These are phyloP conservation scores for Tiphia femorata DNA, from an alignment of 2,888 invertebrate species.

Conservation along the genomic window DNA sequence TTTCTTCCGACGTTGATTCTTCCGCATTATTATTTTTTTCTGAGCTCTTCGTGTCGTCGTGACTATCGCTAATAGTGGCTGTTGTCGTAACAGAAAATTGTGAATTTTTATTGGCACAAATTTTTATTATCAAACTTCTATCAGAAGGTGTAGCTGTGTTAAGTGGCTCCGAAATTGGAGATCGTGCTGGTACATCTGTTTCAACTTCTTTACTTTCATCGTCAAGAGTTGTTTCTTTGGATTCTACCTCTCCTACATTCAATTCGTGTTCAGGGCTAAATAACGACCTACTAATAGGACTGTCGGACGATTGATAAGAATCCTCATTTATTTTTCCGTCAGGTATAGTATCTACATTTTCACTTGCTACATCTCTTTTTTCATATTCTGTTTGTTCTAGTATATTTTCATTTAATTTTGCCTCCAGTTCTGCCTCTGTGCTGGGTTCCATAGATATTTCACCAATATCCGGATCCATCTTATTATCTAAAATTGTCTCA, in stretches of 20 bases:
- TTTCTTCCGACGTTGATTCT: constrained; percentile 43
- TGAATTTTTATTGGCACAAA: constrained; percentile 64
- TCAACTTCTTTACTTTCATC: constrained; percentile 16
- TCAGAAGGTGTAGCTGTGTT: constrained; percentile 57
- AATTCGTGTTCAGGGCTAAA: constrained; percentile 45
- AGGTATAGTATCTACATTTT: too few species aligned
- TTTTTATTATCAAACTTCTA: constrained; percentile 65
- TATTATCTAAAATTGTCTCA: too few species aligned
- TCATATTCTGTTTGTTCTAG: constrained; percentile 38
- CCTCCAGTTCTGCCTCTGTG: constrained; percentile 25
- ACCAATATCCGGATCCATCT: too few species aligned
- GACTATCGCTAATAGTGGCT: constrained; percentile 38
- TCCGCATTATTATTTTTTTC: constrained; percentile 59
- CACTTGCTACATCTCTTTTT: too few species aligned
- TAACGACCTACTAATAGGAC: constrained; percentile 40
- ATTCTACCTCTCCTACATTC: constrained; percentile 62
- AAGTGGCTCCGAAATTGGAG: constrained; percentile 52
- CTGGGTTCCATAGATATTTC: constrained; percentile 16
- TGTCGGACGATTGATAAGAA: constrained; percentile 34
- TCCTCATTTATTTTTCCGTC: constrained; percentile 31
- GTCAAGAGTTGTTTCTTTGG: constrained; percentile 66
- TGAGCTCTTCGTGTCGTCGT: constrained; percentile 45
- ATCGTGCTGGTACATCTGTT: constrained; percentile 30
- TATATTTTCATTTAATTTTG: constrained; percentile 25
- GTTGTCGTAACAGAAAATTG: constrained; percentile 58